Conservation (phyloP, 1,140 invertebrate species). For the Apolygus lucorum region DNA sequence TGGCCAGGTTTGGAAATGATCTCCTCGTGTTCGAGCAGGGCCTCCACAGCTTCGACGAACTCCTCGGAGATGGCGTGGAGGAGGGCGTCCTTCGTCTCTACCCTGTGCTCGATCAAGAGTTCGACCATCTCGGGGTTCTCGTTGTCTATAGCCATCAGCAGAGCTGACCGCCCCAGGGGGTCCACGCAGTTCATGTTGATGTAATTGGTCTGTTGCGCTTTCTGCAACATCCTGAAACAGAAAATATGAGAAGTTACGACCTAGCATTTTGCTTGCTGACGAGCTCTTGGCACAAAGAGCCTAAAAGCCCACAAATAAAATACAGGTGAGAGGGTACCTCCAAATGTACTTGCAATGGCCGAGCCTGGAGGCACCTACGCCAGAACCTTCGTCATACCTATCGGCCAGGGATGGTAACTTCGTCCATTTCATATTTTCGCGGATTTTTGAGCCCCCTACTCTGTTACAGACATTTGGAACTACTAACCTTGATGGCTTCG, state of each 20-base stretch:
- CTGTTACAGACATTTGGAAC: no score
- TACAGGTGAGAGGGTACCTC: no score
- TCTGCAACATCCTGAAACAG: conserved; percentile 61
- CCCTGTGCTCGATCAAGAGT: conserved; percentile 76
- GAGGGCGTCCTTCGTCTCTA: conserved; percentile 86
- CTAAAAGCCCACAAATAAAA: no score
- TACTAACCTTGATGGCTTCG: no score
- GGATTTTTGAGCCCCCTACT: no score
- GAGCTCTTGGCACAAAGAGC: no score
- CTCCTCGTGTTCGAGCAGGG: conserved; percentile 88
- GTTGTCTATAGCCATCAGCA: conserved; percentile 96
- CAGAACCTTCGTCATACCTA: no score
- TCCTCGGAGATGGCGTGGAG: conserved; percentile 96
- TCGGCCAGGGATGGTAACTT: no score
- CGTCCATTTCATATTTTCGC: no score
- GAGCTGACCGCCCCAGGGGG: conserved; percentile 80
- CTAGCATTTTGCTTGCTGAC: neutral
- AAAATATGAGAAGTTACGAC: conserved; percentile 10
- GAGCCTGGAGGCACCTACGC: no score
- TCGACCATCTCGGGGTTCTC: conserved; percentile 99
- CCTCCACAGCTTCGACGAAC: conserved; percentile 95
- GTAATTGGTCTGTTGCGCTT: conserved; percentile 63
- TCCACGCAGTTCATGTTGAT: conserved; percentile 97
- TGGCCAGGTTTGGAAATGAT: conserved; percentile 65
- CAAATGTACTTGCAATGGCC: no score